These are phyloP conservation scores for Masticophis lateralis DNA, from an alignment of 2,797 vertebrate genomes.

Conservation along the genomic window DNA sequence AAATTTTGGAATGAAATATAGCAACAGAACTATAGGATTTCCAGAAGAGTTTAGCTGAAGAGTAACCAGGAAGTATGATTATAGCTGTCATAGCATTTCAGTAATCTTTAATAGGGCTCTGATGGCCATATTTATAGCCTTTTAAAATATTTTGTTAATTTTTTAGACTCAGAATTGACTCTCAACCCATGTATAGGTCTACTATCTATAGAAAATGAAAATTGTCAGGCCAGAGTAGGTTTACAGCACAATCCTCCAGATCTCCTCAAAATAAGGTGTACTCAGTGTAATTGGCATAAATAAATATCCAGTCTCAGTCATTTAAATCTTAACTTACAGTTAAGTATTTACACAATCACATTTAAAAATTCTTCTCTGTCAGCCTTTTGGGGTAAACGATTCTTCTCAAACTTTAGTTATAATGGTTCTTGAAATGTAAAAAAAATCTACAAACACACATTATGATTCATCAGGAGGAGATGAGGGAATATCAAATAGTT, in stretches of 20 bases:
- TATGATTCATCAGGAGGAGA: constrained; percentile 14
- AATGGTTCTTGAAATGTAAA: background rate
- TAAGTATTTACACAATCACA: background rate
- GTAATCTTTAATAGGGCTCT: background rate
- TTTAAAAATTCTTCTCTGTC: background rate
- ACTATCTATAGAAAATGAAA: background rate
- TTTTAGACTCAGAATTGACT: background rate
- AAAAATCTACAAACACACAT: background rate
- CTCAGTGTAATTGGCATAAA: background rate
- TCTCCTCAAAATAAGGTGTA: background rate
- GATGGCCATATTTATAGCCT: background rate
- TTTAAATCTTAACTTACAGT: background rate
- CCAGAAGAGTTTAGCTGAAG: background rate
- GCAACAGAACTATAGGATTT: background rate
- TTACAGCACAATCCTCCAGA: background rate
- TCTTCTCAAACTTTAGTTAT: background rate
- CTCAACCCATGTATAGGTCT: background rate
- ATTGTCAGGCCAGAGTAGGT: background rate
- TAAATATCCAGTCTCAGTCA: background rate
- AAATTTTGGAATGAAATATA: background rate
- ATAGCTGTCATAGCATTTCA: background rate
- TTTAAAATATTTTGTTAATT: background rate
- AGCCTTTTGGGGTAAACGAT: background rate
- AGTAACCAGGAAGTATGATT: background rate
- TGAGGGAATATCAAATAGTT: constrained; percentile 1